Conservation (phyloP, 2,888 invertebrate genomes). For the Galerucella calmariensis region DNA sequence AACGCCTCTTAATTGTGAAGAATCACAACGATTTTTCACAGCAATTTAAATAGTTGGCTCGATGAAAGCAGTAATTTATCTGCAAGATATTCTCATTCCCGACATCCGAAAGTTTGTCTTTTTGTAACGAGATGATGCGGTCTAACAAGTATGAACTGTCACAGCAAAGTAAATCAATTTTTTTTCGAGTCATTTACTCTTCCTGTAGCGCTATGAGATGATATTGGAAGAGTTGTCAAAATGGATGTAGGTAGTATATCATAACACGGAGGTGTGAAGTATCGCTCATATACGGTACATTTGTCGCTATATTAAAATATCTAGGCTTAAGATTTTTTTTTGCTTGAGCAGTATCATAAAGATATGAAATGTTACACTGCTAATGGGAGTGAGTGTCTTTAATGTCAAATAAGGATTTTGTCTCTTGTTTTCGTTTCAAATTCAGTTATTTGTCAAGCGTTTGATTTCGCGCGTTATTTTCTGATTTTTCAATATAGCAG, state of each 20-base stretch:
- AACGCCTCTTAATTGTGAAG: conserved; percentile 60
- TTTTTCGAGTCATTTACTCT: conserved; percentile 45
- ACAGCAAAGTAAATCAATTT: conserved; percentile 43
- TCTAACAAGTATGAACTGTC: conserved; percentile 45
- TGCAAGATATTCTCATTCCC: conserved; percentile 42
- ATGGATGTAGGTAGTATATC: conserved; percentile 21
- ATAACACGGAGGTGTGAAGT: conserved; percentile 38
- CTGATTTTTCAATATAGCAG: too few species aligned
- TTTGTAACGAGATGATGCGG: conserved; percentile 46
- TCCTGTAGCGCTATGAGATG: conserved; percentile 38
- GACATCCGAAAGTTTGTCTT: conserved; percentile 37
- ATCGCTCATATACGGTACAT: conserved; percentile 34
- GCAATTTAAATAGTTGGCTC: conserved; percentile 57
- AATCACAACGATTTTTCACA: conserved; percentile 60
- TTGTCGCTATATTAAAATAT: conserved; percentile 23
- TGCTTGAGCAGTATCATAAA: not conserved
- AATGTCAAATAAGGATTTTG: too few species aligned
- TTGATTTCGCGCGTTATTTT: too few species aligned
- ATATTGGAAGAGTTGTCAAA: conserved; percentile 39
- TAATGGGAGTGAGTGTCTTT: too few species aligned
- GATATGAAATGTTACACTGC: too few species aligned
- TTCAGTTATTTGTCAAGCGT: too few species aligned
- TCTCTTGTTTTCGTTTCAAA: too few species aligned
- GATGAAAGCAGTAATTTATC: conserved; percentile 57
- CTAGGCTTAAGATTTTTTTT: conserved; percentile 10